Base-by-base conservation (phyloP, 2,888 invertebrate species). In the Ephialtes manifestator region DNA sequence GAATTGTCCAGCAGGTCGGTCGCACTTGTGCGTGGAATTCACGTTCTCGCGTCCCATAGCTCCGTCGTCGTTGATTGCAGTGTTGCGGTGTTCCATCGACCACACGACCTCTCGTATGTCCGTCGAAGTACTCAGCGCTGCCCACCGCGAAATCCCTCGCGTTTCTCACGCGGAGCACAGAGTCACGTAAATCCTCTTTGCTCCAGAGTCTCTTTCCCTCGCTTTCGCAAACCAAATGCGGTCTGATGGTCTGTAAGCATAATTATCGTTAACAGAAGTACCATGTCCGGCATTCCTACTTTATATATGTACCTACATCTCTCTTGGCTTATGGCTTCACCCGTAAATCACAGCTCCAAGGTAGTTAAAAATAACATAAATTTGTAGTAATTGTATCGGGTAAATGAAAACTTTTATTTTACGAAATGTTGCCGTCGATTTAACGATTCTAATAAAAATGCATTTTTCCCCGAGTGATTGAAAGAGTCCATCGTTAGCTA, bases 171-270 rank as follows among this genome's bases (percentile, higher is more conserved):
- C 5, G 20, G 31, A 43, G 53, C 39, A 11, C n/a, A 20, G 55
- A 72, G 43, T 76, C 80, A 71, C 72, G 80, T 67, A 77, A 81
- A 76, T 72, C 51, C 76, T 60, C 70, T 81, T 76, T 72, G 65
- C 77, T 48, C 58, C 58, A 55, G 28, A 35, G 18, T 35, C 31
- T 18, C n/a, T 18, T n/a, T 31, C 63, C 13, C 28, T 13, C 28
- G 4, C 63, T 75, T 35, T 58, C 48, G 71, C 24, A 46, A 71
- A 72, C 63, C 55, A 20, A 76, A 75, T 31, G 58, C 15, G 77
- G 55, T 53, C 35, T 28, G n/a, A 53, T 71, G 46, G 65, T 28
- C 18, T 48, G 43, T 77, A 35, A 53, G 63, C 46, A 28, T 43
- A 78, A 18, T 46, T 53, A 53, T 51, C 74, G 65, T 77, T 74